Evolutionary conservation across 2,888 invertebrate genomes (phyloP), one percentile per base, ranked within the genome.

Genomic region (Hedychridium roseum): DNA sequence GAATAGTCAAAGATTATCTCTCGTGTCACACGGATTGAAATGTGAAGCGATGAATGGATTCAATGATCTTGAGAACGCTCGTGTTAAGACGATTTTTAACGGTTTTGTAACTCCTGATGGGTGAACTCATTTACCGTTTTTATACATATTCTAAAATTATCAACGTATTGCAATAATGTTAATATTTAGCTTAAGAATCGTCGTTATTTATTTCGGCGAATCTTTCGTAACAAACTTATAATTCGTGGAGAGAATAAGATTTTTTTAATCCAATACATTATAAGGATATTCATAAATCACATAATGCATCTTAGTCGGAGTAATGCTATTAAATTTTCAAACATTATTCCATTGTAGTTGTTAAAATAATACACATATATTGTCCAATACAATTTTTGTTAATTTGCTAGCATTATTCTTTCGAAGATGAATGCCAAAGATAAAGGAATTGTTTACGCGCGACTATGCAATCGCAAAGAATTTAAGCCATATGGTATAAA

Each of bases 1-100:
- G 60, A 63, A 0, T 65, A 57, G n/a, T 9, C 20, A 9, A 35
- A 17, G 7, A 38, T 1, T 2, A 41, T 6, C 16, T 15, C 37
- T 7, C 37, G 20, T 23, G 5, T 5, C 23, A 5, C 5, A 23
- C 9, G 23, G 23, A 23, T 6, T 6, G 5, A 9, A 23, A 23
- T 9, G 23, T 9, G 23, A 5, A 9, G 9, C 9, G 23, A 23
- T 6, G 23, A 23, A 5, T 23, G 5, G 9, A 6, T 9, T 23
- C 9, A 9, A 6, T 23, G 23, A 23, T 9, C 5, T 6, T 23
- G 5, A 23, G 23, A 23, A 23, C 23, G 9, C 23, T 5, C 5
- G 5, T 9, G 5, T 6, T 9, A 6, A 23, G 5, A 23, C 23
- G 9, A 23, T 6, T 9, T 23, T 9, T n/a, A n/a, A n/a, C n/a